Evolutionary conservation across 2,797 vertebrate species (phyloP), one percentile per base, ranked within the genome.

Genomic region (Podargus strigoides): DNA sequence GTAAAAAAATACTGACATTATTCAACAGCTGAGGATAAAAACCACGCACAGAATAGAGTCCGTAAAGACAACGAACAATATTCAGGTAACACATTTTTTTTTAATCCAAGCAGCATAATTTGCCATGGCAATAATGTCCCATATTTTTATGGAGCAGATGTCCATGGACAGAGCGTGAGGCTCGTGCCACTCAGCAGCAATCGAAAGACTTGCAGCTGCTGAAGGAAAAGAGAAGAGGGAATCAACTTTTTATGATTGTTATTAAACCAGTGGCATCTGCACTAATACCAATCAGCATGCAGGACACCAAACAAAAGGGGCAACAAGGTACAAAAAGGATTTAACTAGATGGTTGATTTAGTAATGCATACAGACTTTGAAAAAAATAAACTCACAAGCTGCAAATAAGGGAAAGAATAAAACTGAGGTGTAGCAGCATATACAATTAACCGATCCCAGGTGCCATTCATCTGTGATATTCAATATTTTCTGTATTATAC

Each of bases 81-180:
- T 62, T 62, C 93, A 95, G 96, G 94, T 96, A 92, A 80, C 52
- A 46, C 8, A 0, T 16, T 88, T 85, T 16, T 88, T 85, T 90
- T 85, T 83, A 95, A 90, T 93, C 77, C 86, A 82, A 87, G 70
- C 11, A 56, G 70, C 77, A 85, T 67, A 42, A 56, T 90, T 89
- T 82, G 69, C 77, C 74, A 26, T 0, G 26, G 92, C 74, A 89
- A 68, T 95, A 80, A 92, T 1, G 3, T 37, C 47, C 59, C 10
- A 4, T 66, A 37, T 52, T 95, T 95, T 95, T 93, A 96, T 82
- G 81, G 88, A 87, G 67, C 96, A 97, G 95, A 95, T 94, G 95
- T 92, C 93, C 92, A 77, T 6, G 28, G 77, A 70, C 63, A 82
- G 88, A 95, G 75, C 0, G 0, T 14, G 63, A 82, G 46, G 74